Conservation (phyloP, 2,797 vertebrate species). For the Podargus strigoides region DNA sequence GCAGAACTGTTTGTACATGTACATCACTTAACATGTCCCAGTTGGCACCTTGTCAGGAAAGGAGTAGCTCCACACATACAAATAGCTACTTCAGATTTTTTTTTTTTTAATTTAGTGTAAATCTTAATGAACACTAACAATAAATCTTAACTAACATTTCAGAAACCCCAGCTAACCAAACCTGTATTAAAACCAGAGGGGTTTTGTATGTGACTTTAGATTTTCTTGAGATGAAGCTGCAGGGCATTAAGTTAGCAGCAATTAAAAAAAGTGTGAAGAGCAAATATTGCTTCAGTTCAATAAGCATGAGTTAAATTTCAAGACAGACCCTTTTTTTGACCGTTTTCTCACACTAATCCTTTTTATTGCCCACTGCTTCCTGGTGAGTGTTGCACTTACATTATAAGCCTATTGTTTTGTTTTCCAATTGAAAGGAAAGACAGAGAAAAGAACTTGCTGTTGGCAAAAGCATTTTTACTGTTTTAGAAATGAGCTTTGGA, state of each 20-base stretch:
- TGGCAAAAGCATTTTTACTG: not conserved
- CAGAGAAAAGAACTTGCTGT: not conserved
- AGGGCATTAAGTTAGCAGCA: not conserved
- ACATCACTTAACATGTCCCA: not conserved
- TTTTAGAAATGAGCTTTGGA: not conserved
- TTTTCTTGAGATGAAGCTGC: not conserved
- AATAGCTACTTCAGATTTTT: not conserved
- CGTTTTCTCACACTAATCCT: slow-evolving; percentile 12
- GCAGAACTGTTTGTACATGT: not conserved
- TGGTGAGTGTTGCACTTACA: not conserved
- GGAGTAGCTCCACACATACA: not conserved
- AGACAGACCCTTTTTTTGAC: slow-evolving; percentile 10
- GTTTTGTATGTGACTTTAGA: not conserved
- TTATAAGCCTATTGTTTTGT: not conserved
- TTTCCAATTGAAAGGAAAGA: not conserved
- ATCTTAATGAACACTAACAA: not conserved
- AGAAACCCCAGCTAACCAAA: not conserved
- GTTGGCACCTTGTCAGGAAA: not conserved
- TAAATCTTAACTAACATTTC: not conserved
- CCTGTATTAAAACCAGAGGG: not conserved
- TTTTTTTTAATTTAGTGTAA: not conserved
- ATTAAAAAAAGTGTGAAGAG: not conserved
- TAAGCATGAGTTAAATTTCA: slow-evolving; percentile 17
- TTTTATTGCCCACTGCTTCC: slow-evolving; percentile 40
- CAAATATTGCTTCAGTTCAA: not conserved